phyloP scores from a whole-genome alignment of 2,113 vertebrate species.

The Craseonycteris thonglongyai region DNA sequence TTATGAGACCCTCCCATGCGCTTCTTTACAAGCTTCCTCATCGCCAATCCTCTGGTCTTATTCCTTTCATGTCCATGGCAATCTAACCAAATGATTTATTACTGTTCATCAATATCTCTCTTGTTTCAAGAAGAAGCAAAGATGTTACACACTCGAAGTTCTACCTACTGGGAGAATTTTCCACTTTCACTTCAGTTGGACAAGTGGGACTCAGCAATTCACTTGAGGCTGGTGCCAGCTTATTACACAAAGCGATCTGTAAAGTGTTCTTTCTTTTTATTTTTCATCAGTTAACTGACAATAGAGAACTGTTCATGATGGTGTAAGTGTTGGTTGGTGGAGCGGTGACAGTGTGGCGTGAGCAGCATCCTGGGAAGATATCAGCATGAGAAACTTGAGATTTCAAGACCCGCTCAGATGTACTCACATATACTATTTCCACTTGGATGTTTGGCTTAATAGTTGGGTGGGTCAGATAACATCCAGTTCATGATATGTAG shows the following conservation, averaged over 20 bases:
- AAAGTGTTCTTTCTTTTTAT: neutral
- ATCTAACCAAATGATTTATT: neutral
- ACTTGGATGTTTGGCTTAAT: neutral
- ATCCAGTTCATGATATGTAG: neutral
- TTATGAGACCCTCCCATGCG: neutral
- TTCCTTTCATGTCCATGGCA: neutral
- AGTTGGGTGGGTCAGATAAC: constrained; percentile 5
- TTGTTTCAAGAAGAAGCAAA: neutral
- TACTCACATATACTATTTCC: constrained; percentile 33
- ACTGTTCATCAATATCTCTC: neutral
- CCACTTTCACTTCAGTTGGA: neutral
- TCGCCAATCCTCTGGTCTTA: neutral
- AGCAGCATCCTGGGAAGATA: neutral
- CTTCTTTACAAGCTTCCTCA: neutral
- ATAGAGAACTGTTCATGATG: neutral
- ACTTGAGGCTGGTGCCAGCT: neutral
- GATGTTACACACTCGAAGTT: neutral
- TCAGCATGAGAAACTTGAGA: neutral
- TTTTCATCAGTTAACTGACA: neutral
- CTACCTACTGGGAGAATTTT: neutral
- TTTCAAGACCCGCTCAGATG: neutral
- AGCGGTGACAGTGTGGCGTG: neutral
- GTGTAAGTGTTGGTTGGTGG: neutral
- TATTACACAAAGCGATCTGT: neutral
- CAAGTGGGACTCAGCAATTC: neutral